These are phyloP conservation scores for Zaprionus obscuricornis DNA, from an alignment of 2,888 invertebrate species.

Conservation along the genomic window DNA sequence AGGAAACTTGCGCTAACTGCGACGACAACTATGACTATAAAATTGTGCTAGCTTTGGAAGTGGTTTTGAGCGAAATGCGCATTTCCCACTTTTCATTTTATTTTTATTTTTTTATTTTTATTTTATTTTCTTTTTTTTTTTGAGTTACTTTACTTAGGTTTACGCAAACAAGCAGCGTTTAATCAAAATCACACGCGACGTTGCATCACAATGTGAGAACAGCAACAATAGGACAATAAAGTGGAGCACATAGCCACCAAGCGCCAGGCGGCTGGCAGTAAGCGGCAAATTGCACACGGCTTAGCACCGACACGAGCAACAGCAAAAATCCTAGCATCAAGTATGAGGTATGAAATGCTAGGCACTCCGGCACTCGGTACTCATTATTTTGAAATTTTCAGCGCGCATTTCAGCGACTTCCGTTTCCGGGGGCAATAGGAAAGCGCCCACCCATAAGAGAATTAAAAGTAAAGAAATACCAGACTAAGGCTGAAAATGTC, in stretches of 20 bases:
- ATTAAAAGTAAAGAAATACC: conserved; percentile 66
- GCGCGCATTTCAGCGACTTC: conserved; percentile 80
- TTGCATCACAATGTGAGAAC: conserved; percentile 61
- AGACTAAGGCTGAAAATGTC: conserved; percentile 46
- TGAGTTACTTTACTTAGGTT: conserved; percentile 25
- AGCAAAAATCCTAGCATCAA: background rate
- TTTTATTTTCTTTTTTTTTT: background rate
- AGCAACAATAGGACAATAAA: conserved; percentile 55
- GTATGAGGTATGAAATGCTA: background rate
- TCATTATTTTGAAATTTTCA: conserved; percentile 81
- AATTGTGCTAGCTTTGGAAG: background rate
- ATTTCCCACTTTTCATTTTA: conserved; percentile 48
- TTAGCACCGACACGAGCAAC: background rate
- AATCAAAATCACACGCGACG: conserved; percentile 75
- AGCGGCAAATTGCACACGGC: conserved; percentile 25
- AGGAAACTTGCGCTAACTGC: background rate
- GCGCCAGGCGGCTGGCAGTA: no score
- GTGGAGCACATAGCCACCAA: conserved; percentile 47
- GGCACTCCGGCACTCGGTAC: conserved; percentile 43
- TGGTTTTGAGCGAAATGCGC: conserved; percentile 27
- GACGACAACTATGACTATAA: no score
- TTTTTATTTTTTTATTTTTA: conserved; percentile 4
- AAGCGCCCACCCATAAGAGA: conserved; percentile 53
- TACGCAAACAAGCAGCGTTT: conserved; percentile 58
- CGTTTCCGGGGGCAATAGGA: conserved; percentile 62